These are phyloP conservation scores for Lepidostoma basale DNA, from an alignment of 1,140 invertebrate species.

Conservation along the genomic window DNA sequence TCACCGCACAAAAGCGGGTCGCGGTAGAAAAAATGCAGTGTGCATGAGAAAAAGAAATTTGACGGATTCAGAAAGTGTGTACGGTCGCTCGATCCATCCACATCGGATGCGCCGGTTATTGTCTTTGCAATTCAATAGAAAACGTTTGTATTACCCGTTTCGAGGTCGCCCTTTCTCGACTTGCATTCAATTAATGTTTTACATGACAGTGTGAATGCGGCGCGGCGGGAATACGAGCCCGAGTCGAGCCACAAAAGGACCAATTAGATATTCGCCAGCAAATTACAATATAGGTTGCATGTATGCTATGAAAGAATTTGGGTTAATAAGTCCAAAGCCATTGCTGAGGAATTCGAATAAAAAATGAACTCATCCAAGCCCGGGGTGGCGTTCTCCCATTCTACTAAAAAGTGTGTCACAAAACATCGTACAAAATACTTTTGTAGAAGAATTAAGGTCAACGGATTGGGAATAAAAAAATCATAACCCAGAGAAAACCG, in stretches of 20 bases:
- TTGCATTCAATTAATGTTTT: constrained; percentile 6
- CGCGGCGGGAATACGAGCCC: background rate
- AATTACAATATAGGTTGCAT: too few species aligned
- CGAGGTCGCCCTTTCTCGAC: constrained; percentile 8
- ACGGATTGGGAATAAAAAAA: too few species aligned
- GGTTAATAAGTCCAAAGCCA: too few species aligned
- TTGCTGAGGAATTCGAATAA: too few species aligned
- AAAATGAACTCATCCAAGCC: too few species aligned
- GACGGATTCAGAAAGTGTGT: constrained; percentile 19
- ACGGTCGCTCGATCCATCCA: constrained; percentile 10
- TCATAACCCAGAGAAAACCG: too few species aligned
- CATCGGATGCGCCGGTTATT: background rate
- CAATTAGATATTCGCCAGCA: background rate
- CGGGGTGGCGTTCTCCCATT: too few species aligned
- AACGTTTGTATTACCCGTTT: background rate
- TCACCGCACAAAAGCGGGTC: constrained; percentile 13
- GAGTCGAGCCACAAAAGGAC: background rate
- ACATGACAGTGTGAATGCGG: constrained; percentile 12
- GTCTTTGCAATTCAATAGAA: constrained; percentile 15
- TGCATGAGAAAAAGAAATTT: constrained; percentile 22
- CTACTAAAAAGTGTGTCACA: too few species aligned
- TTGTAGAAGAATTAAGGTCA: too few species aligned
- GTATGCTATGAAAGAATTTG: too few species aligned
- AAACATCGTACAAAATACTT: too few species aligned
- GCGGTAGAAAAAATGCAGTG: constrained; percentile 2